Conservation (phyloP, 1,140 invertebrate genomes). For the Vollenhovia emeryi region DNA sequence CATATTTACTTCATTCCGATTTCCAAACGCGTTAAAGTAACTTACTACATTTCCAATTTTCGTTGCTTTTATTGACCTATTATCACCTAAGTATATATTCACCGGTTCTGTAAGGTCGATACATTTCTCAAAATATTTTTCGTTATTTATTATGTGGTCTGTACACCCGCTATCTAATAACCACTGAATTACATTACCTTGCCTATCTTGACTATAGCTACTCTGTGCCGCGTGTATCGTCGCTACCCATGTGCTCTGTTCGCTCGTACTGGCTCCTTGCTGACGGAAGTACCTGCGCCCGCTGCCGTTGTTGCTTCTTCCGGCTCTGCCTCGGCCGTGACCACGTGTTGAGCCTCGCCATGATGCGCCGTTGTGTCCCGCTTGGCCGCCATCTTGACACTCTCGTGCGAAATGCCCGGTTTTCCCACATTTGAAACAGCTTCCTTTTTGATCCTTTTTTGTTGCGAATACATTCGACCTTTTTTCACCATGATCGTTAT, state of each 20-base stretch:
- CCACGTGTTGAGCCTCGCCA: background rate
- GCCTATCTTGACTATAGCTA: background rate
- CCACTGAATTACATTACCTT: conserved; percentile 50
- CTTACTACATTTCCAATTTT: conserved; percentile 45
- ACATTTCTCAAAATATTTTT: conserved; percentile 27
- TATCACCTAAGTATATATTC: conserved; percentile 21
- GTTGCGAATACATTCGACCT: conserved; percentile 40
- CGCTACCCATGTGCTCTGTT: background rate
- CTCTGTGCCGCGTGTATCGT: background rate
- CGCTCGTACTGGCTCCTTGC: background rate
- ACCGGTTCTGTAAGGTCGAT: conserved; percentile 35
- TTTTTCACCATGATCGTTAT: conserved; percentile 49
- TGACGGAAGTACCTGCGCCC: background rate
- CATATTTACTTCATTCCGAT: conserved; percentile 26
- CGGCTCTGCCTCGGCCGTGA: background rate
- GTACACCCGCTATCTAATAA: conserved; percentile 54
- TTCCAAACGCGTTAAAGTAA: conserved; percentile 5
- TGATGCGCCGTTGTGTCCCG: background rate
- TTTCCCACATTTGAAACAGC: conserved; percentile 62
- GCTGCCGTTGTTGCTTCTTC: background rate
- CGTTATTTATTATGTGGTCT: conserved; percentile 61
- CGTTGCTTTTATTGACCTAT: conserved; percentile 36
- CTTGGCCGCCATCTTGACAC: background rate
- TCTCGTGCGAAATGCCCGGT: background rate
- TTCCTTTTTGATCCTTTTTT: background rate